A percentile compares a stretch with the other conserved stretches of the same genome.
Conservation (phyloP, 2,113 vertebrate species). For the Cygnus buccinator region DNA sequence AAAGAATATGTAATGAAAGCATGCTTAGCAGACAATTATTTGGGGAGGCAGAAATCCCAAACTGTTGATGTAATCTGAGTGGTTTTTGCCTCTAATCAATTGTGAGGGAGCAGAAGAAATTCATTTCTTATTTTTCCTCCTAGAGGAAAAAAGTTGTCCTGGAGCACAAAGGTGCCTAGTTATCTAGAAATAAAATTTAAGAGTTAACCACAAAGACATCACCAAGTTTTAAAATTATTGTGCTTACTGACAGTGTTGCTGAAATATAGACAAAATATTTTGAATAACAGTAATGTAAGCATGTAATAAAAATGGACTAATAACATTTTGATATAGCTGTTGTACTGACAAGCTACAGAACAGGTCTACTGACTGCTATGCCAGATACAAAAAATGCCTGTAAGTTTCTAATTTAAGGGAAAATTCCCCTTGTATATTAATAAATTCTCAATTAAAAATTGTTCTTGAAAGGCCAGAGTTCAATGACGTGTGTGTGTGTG, state of each 20-base stretch:
- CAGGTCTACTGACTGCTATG: not conserved
- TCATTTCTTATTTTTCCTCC: not conserved
- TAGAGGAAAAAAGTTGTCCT: not conserved
- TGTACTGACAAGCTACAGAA: not conserved
- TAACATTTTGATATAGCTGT: not conserved
- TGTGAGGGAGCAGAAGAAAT: not conserved
- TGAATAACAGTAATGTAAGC: not conserved
- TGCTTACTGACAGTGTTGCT: not conserved
- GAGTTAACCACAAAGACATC: not conserved
- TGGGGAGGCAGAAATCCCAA: not conserved
- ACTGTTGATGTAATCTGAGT: not conserved
- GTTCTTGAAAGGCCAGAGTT: not conserved
- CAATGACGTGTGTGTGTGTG: fast-evolving
- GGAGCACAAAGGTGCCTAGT: not conserved
- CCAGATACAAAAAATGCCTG: not conserved
- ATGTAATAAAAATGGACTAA: not conserved
- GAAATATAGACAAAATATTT: not conserved
- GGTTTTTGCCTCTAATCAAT: not conserved
- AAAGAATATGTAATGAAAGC: not conserved
- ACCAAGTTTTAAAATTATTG: not conserved
- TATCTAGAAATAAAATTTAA: not conserved
- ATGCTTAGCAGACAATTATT: not conserved
- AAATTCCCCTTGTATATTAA: not conserved
- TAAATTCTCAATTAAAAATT: not conserved
- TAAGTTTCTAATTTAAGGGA: not conserved